Base-by-base conservation (phyloP, 2,797 vertebrate genomes). In the Ispidina lecontei region DNA sequence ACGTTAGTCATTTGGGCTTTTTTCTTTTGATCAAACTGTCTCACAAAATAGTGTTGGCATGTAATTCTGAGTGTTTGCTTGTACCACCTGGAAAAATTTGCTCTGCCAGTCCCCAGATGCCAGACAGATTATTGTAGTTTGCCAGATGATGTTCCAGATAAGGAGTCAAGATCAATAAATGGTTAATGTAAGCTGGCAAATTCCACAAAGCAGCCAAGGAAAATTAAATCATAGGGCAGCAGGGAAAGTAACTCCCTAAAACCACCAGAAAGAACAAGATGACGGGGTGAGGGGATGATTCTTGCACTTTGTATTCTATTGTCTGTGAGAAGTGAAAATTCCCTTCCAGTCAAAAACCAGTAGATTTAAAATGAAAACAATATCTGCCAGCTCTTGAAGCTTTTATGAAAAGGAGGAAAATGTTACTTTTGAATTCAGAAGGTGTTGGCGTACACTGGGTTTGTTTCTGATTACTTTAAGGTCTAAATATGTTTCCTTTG, bases 381-480 rank as follows among this genome's bases (percentile, higher is more conserved):
- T 90, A 84, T 81, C 90, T 96, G 68, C 95, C 93, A 97, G 94
- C 31, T 91, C 77, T 92, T 94, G 93, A 97, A 84, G 46, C 62
- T 88, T 86, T 94, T 93, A 95, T 95, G 88, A 97, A 97, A 94
- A 88, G 64, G 71, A 71, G 75, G 87, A 95, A 96, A 97, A 97
- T 77, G 82, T 95, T 96, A 89, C 64, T 94, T 94, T 93, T 73
- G 91, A 96, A 95, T 89, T 84, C 90, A 95, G 96, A 95, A 86
- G 87, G 94, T 93, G 95, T 96, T 96, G 95, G 96, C 94, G 92
- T 90, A 96, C 76, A 82, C 88, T 95, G 77, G 87, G 97, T 97
- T 98, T 98, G 98, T 98, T 98, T 98, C 97, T 98, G 97, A 98
- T 98, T 98, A 98, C 94, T 97, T 97, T 94, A 97, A 97, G 93